Evolutionary conservation across 2,888 invertebrate species (phyloP), one percentile per base, ranked within the genome.

Genomic region (Diaprepes abbreviatus): DNA sequence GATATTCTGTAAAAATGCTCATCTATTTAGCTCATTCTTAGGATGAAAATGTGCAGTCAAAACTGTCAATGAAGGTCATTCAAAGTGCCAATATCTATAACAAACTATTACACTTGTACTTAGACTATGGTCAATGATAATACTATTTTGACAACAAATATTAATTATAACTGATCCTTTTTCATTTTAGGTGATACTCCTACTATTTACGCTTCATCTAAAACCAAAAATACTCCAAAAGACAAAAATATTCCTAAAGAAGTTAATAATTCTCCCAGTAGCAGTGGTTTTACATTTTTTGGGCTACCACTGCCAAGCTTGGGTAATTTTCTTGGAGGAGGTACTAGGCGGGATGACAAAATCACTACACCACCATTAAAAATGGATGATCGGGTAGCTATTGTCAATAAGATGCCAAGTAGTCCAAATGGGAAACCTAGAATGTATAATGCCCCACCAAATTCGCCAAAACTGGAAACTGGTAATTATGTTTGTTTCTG

Each of bases 281-380:
- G 84, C 24, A 89, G 89, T 71, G 89, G 91, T 0, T 93, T 94
- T 74, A 93, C 94, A 10, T 93, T 95, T 79, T 95, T 95, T 78
- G 95, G 95, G 0, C 90, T 94, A 79, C 94, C 95, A 0, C 80
- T 95, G 67, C 92, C 94, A 1, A 87, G 89, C 36, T 82, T 94
- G 77, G 89, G 90, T 9, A 90, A 90, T 76, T 83, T 93, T 40
- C 87, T 80, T 33, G 77, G 79, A 12, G 70, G 75, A 76, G 77
- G 79, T 74, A 79, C 40, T 71, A 79, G 63, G 79, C 58, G 45
- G 7, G 31, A 66, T 14, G 28, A 40, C 12, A 24, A 38, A 17
- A 7, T n/a, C 3, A 31, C 36, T 3, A 7, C 36, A 12, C 5
- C 48, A 10, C 79, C 71, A 19, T 57, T 57, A 60, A 62, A 72